phyloP scores from a whole-genome alignment of 2,888 invertebrate species.

The Leuctra nigra region DNA sequence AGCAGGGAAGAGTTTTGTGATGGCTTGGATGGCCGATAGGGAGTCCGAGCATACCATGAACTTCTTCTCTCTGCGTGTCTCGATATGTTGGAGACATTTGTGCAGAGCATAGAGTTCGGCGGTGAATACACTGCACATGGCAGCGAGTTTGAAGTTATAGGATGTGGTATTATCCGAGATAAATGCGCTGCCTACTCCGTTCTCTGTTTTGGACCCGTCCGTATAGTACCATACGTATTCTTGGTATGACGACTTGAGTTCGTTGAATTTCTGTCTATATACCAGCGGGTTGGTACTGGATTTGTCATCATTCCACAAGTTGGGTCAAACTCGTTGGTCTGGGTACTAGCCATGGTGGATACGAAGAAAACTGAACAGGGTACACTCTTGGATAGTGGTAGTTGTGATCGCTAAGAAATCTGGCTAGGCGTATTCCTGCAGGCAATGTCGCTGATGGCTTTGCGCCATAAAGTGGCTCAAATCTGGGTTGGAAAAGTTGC shows the following conservation, averaged over 20 bases:
- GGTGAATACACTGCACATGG: neutral
- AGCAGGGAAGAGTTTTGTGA: too few species aligned
- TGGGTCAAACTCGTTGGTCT: neutral
- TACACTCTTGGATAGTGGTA: neutral
- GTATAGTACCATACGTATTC: neutral
- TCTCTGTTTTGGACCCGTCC: neutral
- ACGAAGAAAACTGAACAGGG: neutral
- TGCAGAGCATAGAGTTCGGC: neutral
- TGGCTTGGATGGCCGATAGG: neutral
- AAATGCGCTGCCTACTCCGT: neutral
- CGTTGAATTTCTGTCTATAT: neutral
- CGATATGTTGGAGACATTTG: neutral
- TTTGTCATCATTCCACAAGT: neutral
- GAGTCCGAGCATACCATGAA: neutral
- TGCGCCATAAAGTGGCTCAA: neutral
- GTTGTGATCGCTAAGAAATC: neutral
- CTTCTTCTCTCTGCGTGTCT: neutral
- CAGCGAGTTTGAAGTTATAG: neutral
- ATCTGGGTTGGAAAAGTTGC: neutral
- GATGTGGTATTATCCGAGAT: neutral
- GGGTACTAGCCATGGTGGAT: neutral
- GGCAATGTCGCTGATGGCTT: slow-evolving; percentile 1
- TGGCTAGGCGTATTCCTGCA: neutral
- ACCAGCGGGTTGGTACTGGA: neutral
- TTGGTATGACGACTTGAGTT: neutral